phyloP scores from a whole-genome alignment of 1,140 invertebrate species.

The Rhyacophila brunnea region DNA sequence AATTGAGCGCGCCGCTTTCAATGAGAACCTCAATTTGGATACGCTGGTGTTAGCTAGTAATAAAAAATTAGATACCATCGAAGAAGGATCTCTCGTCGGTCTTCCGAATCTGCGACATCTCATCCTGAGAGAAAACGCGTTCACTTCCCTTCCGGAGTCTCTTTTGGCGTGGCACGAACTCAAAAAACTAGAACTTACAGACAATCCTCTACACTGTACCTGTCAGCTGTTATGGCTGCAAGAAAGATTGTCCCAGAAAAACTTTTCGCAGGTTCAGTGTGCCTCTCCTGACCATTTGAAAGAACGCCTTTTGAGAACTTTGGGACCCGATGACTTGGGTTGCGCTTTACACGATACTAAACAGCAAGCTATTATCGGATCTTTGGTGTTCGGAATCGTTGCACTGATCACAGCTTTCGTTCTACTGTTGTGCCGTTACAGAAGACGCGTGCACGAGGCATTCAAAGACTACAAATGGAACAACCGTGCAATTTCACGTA shows the following conservation, averaged over 20 bases:
- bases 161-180: slow-evolving; percentile 77
- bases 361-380: slow-evolving; percentile 76
- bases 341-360: slow-evolving; percentile 73
- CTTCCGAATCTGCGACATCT: slow-evolving; percentile 75
- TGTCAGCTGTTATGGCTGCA: slow-evolving; percentile 79
- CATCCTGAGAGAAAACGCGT: slow-evolving; percentile 74
- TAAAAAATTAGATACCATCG: slow-evolving; percentile 67
- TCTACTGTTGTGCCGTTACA: slow-evolving; percentile 73
- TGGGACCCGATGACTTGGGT: slow-evolving; percentile 74
- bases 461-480: slow-evolving; percentile 84
- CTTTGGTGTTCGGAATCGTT: slow-evolving; percentile 67
- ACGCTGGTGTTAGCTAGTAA: slow-evolving; percentile 74
- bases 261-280: slow-evolving; percentile 74
- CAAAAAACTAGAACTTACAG: slow-evolving; percentile 72
- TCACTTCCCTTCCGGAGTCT: slow-evolving; percentile 70
- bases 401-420: slow-evolving; percentile 66
- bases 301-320: slow-evolving; percentile 64
- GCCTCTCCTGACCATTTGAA: slow-evolving; percentile 67
- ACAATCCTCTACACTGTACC: slow-evolving; percentile 81
- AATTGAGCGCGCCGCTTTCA: slow-evolving; percentile 73
- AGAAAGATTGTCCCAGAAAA: slow-evolving; percentile 69
- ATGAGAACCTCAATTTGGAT: slow-evolving; percentile 78
- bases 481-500: slow-evolving; percentile 69
- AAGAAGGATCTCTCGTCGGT: slow-evolving; percentile 73
- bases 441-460: slow-evolving; percentile 73